A percentile compares a stretch with the other conserved stretches of the same genome.
These are phyloP conservation scores for Bugulina stolonifera DNA, from an alignment of 2,888 invertebrate genomes.

Conservation along the genomic window DNA sequence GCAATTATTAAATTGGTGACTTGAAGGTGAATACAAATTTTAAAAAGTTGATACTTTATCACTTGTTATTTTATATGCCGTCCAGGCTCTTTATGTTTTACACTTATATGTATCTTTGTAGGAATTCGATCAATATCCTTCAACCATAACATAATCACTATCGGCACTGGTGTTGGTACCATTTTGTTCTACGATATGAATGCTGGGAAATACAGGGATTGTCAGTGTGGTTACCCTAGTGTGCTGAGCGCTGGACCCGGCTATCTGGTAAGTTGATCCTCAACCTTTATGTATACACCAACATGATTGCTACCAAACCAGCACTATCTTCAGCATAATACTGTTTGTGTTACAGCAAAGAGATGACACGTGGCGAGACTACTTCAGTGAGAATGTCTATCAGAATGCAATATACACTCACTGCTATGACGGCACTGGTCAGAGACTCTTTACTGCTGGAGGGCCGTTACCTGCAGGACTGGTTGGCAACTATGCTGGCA, in stretches of 20 bases:
- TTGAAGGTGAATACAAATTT: no score
- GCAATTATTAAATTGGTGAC: no score
- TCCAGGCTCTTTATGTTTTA: no score
- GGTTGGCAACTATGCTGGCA: conserved; percentile 87
- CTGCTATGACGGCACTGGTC: conserved; percentile 86
- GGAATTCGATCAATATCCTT: conserved; percentile 82
- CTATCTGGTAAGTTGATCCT: conserved; percentile 40
- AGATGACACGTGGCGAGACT: conserved; percentile 47
- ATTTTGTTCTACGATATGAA: conserved; percentile 88
- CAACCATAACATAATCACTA: conserved; percentile 79
- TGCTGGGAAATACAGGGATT: conserved; percentile 83
- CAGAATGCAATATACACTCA: conserved; percentile 83
- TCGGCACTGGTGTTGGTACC: conserved; percentile 85
- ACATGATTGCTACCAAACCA: no score
- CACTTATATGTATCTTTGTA: conserved; percentile 29
- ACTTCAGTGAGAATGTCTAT: conserved; percentile 68
- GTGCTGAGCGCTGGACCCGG: conserved; percentile 42
- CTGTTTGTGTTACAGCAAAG: conserved; percentile 45
- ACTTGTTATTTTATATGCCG: no score
- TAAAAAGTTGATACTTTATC: no score
- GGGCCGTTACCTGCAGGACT: conserved; percentile 86
- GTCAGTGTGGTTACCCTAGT: conserved; percentile 51
- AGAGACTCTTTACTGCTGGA: conserved; percentile 85
- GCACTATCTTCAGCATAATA: no score
- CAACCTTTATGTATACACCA: no score